phyloP scores from a whole-genome alignment of 2,113 vertebrate species.

The Jaculus jaculus region DNA sequence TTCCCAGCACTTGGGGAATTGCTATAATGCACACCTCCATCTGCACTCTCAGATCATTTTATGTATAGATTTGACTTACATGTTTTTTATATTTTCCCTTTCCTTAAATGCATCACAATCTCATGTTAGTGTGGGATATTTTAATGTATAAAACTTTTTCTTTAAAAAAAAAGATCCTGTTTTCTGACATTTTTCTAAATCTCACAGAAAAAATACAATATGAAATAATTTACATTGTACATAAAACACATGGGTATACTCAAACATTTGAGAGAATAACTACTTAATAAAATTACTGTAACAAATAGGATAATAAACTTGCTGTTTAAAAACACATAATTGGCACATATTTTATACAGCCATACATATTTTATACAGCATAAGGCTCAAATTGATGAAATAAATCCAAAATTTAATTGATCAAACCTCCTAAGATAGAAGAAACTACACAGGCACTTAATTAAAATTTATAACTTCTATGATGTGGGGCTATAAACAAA shows the following conservation, averaged over 20 bases:
- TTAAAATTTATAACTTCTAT: not conserved
- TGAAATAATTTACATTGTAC: not conserved
- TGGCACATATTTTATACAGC: not conserved
- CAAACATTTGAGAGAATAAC: slow-evolving; percentile 8
- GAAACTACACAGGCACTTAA: not conserved
- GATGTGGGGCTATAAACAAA: not conserved
- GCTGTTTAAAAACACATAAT: not conserved
- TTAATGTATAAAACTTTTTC: not conserved
- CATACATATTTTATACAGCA: no score
- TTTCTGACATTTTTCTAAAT: not conserved
- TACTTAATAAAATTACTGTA: not conserved
- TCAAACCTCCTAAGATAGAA: not conserved
- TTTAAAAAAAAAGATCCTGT: not conserved
- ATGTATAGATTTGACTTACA: not conserved
- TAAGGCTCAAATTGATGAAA: not conserved
- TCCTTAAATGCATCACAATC: not conserved
- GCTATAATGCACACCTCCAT: fast-evolving
- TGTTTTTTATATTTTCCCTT: not conserved
- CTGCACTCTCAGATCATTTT: not conserved
- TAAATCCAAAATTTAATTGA: not conserved
- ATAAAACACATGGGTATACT: not conserved
- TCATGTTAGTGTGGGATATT: not conserved
- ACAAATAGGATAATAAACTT: not conserved
- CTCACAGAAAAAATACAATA: not conserved
- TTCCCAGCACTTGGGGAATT: not conserved